Conservation (phyloP, 1,140 invertebrate species). For the Popillia japonica region DNA sequence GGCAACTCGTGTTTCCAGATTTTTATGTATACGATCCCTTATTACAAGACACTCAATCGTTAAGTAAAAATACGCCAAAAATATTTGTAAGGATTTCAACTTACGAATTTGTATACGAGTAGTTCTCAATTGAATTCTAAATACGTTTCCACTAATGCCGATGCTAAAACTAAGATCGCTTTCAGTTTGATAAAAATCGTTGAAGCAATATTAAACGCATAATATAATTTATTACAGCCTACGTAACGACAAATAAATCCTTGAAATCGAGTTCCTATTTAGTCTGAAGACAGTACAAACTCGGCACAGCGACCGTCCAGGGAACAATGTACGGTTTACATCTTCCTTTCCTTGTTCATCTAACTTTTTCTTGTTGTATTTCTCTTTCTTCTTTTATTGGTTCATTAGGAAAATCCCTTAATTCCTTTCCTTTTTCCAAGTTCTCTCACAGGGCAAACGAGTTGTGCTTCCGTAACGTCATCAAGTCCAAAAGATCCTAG, state of each 20-base stretch:
- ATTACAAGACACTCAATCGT: too few relatives aligned
- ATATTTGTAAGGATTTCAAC: too few relatives aligned
- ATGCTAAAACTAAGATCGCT: too few relatives aligned
- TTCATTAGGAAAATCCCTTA: conserved; percentile 38
- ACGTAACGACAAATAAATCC: not conserved
- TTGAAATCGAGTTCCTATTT: not conserved
- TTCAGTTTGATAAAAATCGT: too few relatives aligned
- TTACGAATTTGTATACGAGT: too few relatives aligned
- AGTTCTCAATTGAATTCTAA: too few relatives aligned
- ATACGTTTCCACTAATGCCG: too few relatives aligned
- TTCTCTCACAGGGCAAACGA: not conserved
- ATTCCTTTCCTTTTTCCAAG: conserved; percentile 7
- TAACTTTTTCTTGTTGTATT: not conserved
- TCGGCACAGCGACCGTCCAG: not conserved
- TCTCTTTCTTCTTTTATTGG: conserved; percentile 21
- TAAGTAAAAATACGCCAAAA: too few relatives aligned
- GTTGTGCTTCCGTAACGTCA: not conserved
- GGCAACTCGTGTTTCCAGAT: too few relatives aligned
- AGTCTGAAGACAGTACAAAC: not conserved
- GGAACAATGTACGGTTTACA: not conserved
- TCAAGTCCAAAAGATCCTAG: not conserved
- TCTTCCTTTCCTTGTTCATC: not conserved
- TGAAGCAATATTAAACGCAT: too few relatives aligned
- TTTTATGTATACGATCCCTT: too few relatives aligned
- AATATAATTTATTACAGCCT: not conserved